These are phyloP conservation scores for Corbicula japonica DNA, from an alignment of 2,888 invertebrate genomes.

Conservation along the genomic window DNA sequence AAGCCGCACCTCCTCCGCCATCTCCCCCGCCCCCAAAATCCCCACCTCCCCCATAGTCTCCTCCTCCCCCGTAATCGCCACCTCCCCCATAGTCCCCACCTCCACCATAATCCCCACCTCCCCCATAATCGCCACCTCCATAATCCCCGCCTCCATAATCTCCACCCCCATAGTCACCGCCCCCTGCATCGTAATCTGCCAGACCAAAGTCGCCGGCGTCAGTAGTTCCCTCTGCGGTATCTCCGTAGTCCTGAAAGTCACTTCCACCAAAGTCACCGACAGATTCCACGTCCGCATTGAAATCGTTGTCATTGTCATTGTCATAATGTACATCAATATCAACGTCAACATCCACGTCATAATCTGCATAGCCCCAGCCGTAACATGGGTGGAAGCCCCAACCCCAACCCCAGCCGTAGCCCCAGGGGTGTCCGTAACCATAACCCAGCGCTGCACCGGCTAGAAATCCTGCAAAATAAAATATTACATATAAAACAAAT, in stretches of 20 bases:
- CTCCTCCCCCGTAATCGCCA: conserved; percentile 38
- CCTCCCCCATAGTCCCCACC: conserved; percentile 41
- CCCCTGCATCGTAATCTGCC: conserved; percentile 46
- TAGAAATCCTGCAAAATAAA: conserved; percentile 58
- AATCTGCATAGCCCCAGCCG: conserved; percentile 64
- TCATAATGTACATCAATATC: conserved; percentile 43
- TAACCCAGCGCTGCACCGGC: conserved; percentile 53
- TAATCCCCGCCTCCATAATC: conserved; percentile 46
- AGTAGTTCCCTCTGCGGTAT: conserved; percentile 8
- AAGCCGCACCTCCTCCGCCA: conserved; percentile 45
- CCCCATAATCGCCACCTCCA: conserved; percentile 41
- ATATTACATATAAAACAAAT: no score
- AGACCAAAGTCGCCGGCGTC: conserved; percentile 39
- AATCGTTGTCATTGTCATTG: conserved; percentile 42
- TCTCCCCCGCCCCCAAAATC: conserved; percentile 47
- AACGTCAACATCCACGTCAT: conserved; percentile 57
- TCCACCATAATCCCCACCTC: conserved; percentile 39
- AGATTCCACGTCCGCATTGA: conserved; percentile 35
- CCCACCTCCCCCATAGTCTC: conserved; percentile 55
- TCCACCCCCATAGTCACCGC: conserved; percentile 36
- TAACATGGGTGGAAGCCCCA: conserved; percentile 59
- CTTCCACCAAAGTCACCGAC: conserved; percentile 55
- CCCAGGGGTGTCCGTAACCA: conserved; percentile 58
- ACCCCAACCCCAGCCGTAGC: conserved; percentile 65
- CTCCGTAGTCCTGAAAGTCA: conserved; percentile 58